Evolutionary conservation across 2,888 invertebrate species (phyloP).

Genomic region (Panopea generosa): DNA sequence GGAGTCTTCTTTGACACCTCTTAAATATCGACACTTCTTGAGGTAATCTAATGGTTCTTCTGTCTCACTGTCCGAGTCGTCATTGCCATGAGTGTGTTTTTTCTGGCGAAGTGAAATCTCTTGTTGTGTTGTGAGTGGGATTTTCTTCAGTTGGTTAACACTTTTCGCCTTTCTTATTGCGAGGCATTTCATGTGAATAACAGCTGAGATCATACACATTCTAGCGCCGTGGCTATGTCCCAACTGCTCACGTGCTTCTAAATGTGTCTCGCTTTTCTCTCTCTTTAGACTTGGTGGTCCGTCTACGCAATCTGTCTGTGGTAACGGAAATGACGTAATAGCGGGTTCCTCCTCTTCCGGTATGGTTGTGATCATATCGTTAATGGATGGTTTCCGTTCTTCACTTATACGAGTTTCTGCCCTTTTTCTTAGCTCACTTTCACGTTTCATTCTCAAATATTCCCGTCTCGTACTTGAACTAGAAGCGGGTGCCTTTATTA

Average conservation of each 20-base stretch:
- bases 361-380: not conserved
- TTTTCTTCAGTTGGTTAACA: slow-evolving; percentile 34
- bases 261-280: slow-evolving; percentile 6
- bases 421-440: not conserved
- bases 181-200: slow-evolving; percentile 44
- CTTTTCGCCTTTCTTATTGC: slow-evolving; percentile 31
- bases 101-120: slow-evolving; percentile 10
- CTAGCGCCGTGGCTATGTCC: slow-evolving; percentile 38
- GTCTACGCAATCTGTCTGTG: slow-evolving; percentile 19
- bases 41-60: slow-evolving; percentile 23
- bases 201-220: slow-evolving; percentile 50
- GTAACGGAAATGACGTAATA: slow-evolving; percentile 44
- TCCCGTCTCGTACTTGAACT: not conserved
- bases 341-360: slow-evolving; percentile 18
- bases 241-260: slow-evolving; percentile 16
- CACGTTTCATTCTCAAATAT: not conserved
- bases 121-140: slow-evolving; percentile 30
- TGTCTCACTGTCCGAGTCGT: slow-evolving; percentile 7
- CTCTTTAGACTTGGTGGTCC: not conserved
- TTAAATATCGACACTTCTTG: slow-evolving; percentile 41
- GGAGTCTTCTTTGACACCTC: slow-evolving; percentile 31
- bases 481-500: not conserved
- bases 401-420: no score
- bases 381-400: not conserved
- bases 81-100: not conserved